Percentiles rank a stretch among this genome's conserved stretches.
Evolutionary conservation across 2,113 vertebrate species (phyloP).

Genomic region (Sapayoa aenigma): DNA sequence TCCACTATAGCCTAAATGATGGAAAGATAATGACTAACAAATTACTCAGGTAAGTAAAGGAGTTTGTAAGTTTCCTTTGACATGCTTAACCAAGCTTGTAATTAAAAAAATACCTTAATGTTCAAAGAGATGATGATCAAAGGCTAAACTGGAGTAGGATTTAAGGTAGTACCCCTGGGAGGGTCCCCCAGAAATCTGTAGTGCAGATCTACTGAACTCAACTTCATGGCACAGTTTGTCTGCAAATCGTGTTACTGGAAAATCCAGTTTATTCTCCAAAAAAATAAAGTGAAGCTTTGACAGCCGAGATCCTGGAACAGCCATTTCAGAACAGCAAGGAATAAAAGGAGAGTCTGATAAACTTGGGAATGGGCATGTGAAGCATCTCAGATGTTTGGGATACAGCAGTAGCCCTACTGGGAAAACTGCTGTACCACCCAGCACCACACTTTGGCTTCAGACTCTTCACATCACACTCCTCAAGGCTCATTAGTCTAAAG

Average conservation of each 20-base stretch:
- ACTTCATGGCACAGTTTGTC: not conserved
- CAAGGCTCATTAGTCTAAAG: not conserved
- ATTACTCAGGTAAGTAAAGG: not conserved
- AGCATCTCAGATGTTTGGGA: not conserved
- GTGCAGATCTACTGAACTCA: not conserved
- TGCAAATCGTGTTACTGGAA: no score
- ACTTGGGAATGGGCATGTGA: not conserved
- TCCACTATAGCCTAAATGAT: not conserved
- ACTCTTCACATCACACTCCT: not conserved
- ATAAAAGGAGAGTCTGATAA: not conserved
- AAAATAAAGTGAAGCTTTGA: not conserved
- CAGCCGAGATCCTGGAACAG: not conserved
- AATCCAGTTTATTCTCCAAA: not conserved
- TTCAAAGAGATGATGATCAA: not conserved
- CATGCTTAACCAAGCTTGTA: not conserved
- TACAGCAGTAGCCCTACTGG: rapidly evolving
- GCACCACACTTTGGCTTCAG: not conserved
- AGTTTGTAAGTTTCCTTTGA: not conserved
- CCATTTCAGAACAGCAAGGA: not conserved
- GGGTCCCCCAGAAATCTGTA: not conserved
- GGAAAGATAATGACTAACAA: not conserved
- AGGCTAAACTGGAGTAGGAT: not conserved
- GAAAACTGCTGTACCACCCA: not conserved
- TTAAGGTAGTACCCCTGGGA: not conserved
- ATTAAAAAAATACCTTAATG: not conserved